Evolutionary conservation across 2,888 invertebrate genomes (phyloP), one percentile per base, ranked within the genome.

Genomic region (Ormia ochracea): DNA sequence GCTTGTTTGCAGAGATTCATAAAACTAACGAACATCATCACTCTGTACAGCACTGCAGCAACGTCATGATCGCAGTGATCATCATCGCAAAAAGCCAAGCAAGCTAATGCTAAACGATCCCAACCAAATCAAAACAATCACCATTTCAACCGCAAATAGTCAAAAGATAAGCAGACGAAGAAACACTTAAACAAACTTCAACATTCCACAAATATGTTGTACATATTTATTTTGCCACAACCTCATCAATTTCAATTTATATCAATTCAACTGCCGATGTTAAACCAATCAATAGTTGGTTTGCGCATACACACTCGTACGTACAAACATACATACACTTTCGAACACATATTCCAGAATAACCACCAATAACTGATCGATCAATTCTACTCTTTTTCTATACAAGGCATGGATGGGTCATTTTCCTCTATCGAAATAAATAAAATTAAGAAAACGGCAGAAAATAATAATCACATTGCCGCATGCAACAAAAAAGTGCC

Each of bases 211-310:
- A 61, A 73, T 66, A 66, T 61, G 50, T 73, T 61, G 56, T 17
- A 38, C 36, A 72, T 19, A 66, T 45, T 66, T 58, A 33, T 52
- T 41, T 61, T 61, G 48, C 54, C 56, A 52, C 69, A 58, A 74
- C 73, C 82, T 81, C 83, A 82, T 82, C 81, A 83, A 83, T 83
- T 83, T 70, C 77, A 82, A 82, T 82, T 83, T 81, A 83, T 83
- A 82, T 82, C 83, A 83, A 82, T 83, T 82, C 82, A 81, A 66
- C 82, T 66, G 38, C 48, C 73, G 82, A 83, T 82, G 83, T 82
- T 74, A 82, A 84, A 84, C 63, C 82, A 82, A 85, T 28, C 26
- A 82, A 73, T 70, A 74, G 74, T 69, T 73, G 56, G n/a, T 59
- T 36, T 59, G 28, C 21, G 43, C 48, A 31, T 19, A 6, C 17